Base-by-base conservation (phyloP, 2,797 vertebrate species). In the Acropternis orthonyx region DNA sequence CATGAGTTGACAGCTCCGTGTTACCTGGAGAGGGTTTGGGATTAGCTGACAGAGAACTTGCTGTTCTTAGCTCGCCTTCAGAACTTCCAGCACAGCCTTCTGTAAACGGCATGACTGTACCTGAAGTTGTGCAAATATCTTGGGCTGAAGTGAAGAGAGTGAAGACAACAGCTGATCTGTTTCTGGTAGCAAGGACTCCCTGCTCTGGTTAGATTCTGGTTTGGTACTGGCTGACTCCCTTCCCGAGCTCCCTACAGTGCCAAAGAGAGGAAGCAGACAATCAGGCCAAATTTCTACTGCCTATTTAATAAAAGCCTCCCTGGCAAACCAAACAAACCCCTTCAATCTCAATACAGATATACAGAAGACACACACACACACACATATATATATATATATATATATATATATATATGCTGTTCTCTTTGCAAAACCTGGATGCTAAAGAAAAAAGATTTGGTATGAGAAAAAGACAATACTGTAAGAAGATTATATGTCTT, bases 121-220 rank as follows among this genome's bases (percentile, higher is more conserved):
- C 97, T 98, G 98, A 55, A 98, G 83, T 58, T 98, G 98, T 86
- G 98, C 98, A 97, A 98, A 98, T 95, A 98, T 97, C 97, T 98
- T 98, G 89, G 98, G 98, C 86, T 98, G 98, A 88, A 98, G 94
- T 32, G 98, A 98, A 54, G 98, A 98, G 55, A 98, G 93, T 9
- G 98, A 98, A 92, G 98, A 98, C 67, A 98, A 96, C 39, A 98
- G 96, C 65, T 98, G 98, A 52, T 97, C 85, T 90, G 98, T 96
- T 68, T 98, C 98, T 83, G 97, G 97, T 80, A 96, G 97, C 80
- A 98, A 93, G 39, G 97, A 92, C 74, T 97, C 91, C 48, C 69
- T 77, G 0, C 91, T 96, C 81, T 95, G 97, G 85, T 14, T 94
- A 75, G 91, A 80, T 93, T 97, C 97, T 83, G 95, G 74, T 96